Evolutionary conservation across 1,140 invertebrate species (phyloP).

Genomic region (Euura saliciscinereae): DNA sequence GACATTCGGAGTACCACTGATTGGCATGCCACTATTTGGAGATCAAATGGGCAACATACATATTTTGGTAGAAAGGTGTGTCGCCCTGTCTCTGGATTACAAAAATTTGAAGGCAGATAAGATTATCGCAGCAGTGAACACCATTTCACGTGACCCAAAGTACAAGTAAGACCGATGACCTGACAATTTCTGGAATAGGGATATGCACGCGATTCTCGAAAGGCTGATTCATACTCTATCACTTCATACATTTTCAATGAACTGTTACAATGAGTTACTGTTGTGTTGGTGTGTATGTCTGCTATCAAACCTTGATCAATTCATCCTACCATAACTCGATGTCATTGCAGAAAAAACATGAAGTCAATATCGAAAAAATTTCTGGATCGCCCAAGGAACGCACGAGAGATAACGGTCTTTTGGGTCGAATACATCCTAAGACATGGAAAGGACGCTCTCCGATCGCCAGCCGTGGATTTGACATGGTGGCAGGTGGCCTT

Average conservation of each 20-base stretch:
- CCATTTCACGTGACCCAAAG: conserved; percentile 28
- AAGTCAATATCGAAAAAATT: conserved; percentile 62
- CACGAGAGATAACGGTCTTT: conserved; percentile 65
- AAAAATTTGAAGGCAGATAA: conserved; percentile 21
- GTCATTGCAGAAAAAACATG: conserved; percentile 54
- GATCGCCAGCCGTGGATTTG: conserved; percentile 43
- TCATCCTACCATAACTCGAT: neutral
- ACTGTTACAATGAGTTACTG: no score
- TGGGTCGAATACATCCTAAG: conserved; percentile 70
- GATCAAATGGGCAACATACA: conserved; percentile 53
- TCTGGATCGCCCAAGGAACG: conserved; percentile 61
- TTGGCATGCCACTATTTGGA: conserved; percentile 57
- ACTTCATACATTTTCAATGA: no score
- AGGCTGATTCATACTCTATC: no score
- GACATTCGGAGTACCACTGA: conserved; percentile 54
- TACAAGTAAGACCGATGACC: conserved; percentile 26
- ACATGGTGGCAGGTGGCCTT: conserved; percentile 51
- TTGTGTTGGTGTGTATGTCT: no score
- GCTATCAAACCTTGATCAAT: conserved; percentile 24
- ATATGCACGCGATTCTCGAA: no score
- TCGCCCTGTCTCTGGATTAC: conserved; percentile 22
- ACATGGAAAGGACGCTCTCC: conserved; percentile 51
- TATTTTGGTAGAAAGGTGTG: conserved; percentile 22
- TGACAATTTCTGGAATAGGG: neutral
- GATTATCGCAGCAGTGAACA: conserved; percentile 25